Evolutionary conservation across 2,888 invertebrate species (phyloP), one percentile per base, ranked within the genome.

Genomic region (Oxytorus armatus): DNA sequence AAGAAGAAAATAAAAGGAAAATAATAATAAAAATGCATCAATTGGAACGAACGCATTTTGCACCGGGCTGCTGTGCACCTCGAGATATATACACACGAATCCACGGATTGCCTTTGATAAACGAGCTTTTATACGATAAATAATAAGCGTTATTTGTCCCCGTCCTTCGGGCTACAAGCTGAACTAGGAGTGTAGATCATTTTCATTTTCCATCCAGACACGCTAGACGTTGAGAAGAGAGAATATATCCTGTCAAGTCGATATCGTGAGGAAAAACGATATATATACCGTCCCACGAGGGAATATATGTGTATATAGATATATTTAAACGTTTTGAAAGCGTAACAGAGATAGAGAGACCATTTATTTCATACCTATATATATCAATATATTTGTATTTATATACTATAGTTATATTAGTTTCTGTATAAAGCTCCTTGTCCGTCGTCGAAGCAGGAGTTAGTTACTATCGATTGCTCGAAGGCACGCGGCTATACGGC

Each of bases 121-220:
- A 76, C 76, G 76, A 76, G 53, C 79, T 65, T n/a, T 72, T 79
- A 74, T 69, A 47, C 29, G 74, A 74, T 69, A 69, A 79, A 74
- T 79, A 74, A 79, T 79, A 79, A 69, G 69, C 78, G 74, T 79
- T 74, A 79, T 79, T 79, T 79, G 78, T 79, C 78, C 55, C 66
- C 74, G 74, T 74, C 78, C 59, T 47, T 55, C n/a, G 18, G 55
- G 74, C 68, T 63, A 63, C 53, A 51, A 76, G 65, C 44, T 42
- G 53, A 73, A 25, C 51, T 51, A 68, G 66, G 21, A 53, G 53
- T 68, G 68, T 63, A 74, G 47, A 57, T 74, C 61, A 79, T 79
- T 79, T 79, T 47, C 77, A 78, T 73, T 78, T 78, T 78, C 59
- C 72, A 61, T 72, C 42, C 68, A 18, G 42, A 7, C 42, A n/a